Base-by-base conservation (phyloP, 1,140 invertebrate genomes). In the Bombus turneri region DNA sequence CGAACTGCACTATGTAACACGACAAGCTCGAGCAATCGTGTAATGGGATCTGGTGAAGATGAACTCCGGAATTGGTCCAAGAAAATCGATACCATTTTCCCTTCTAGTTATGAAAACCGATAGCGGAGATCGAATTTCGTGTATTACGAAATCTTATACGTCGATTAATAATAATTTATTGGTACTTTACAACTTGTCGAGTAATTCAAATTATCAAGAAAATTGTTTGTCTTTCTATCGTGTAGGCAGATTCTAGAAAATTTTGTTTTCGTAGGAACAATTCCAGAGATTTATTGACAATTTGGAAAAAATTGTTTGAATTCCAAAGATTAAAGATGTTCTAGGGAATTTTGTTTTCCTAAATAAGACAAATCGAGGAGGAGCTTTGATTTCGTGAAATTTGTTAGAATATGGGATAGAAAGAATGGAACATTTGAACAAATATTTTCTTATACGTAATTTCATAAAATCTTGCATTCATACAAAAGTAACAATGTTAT, bases 41-140 rank as follows among this genome's bases (percentile, higher is more conserved):
- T 64, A 77, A 68, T 31, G 47, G 34, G 73, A 68, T 77, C 34
- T 39, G 47, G 22, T 83, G 66, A 47, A 77, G 13, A 77, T 73
- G 28, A 15, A 53, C 2, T 31, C 18, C 3, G 34, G 41, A 53
- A n/a, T 53, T 28, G 9, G 28, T 28, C 2, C 8, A 8, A 4
- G n/a, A 34, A 25, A 62, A 59, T 39, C 34, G 34, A 41, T 64
- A 41, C 9, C 39, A 3, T 31, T 43, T 64, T 6, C 31, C 28
- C 6, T 8, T 0, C n/a, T 18, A 13, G n/a, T 10, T 15, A 41
- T 10, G 15, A n/a, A 74, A 74, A 74, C 15, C 28, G 41, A 22
- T 22, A 12, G 28, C n/a, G 22, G 39, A 31, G 28, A 71, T 71
- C 5, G 25, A 41, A 25, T 71, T 41, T 28, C 25, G 25, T 0